A percentile compares a stretch with the other conserved stretches of the same genome.
phyloP scores from a whole-genome alignment of 2,113 vertebrate species.

The Gymnogyps californianus region DNA sequence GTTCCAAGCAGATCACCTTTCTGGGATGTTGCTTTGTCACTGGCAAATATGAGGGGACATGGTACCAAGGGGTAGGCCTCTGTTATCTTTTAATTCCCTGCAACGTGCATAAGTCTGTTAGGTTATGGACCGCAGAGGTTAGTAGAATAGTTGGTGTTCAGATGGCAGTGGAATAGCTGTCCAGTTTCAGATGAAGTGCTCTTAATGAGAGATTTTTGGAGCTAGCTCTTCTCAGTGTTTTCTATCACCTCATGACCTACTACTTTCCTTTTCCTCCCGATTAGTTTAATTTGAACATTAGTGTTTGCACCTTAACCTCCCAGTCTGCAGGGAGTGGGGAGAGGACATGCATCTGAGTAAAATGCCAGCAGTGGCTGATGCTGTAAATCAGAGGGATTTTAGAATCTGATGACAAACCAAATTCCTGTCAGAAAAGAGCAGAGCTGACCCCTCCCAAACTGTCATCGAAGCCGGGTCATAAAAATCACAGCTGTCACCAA shows the following conservation, averaged over 20 bases:
- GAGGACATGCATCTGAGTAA: conserved; percentile 36
- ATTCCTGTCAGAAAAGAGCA: conserved; percentile 83
- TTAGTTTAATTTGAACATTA: background rate
- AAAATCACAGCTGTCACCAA: conserved; percentile 93
- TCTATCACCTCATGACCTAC: background rate
- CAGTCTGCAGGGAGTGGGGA: background rate
- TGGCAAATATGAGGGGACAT: background rate
- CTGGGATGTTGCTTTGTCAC: background rate
- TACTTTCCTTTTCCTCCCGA: background rate
- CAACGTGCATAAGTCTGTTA: background rate
- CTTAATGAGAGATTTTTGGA: background rate
- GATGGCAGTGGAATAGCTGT: background rate
- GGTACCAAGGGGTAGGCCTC: background rate
- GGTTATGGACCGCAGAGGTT: background rate
- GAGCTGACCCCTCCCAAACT: conserved; percentile 76
- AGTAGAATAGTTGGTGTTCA: background rate
- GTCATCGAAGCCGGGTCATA: conserved; percentile 86
- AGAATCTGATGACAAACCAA: conserved; percentile 89
- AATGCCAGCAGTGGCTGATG: conserved; percentile 69
- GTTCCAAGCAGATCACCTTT: background rate
- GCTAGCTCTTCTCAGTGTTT: background rate
- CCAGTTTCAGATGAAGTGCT: background rate
- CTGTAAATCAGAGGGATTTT: conserved; percentile 87
- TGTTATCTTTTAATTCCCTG: background rate
- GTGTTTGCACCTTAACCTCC: background rate